Conservation (phyloP, 2,113 vertebrate genomes). For the Microtus ochrogaster region DNA sequence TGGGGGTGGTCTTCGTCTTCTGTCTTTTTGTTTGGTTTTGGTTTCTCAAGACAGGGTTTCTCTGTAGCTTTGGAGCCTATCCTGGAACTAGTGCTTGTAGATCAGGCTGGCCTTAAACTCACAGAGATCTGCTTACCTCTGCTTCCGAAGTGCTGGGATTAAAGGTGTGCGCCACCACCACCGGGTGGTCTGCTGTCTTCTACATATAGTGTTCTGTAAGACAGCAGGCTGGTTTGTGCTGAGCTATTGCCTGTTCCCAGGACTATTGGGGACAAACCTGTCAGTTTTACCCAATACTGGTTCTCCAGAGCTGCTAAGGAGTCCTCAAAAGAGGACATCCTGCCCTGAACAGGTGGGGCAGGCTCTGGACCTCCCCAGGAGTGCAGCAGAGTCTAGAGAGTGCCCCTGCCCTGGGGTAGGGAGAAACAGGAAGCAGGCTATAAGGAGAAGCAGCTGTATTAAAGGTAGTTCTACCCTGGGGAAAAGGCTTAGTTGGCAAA, state of each 20-base stretch:
- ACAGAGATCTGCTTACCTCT: no score
- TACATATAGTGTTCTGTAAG: no score
- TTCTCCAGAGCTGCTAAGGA: background rate
- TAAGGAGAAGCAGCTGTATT: background rate
- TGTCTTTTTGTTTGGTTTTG: background rate
- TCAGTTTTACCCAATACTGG: background rate
- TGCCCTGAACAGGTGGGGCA: background rate
- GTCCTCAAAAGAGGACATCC: background rate
- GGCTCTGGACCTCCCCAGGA: background rate
- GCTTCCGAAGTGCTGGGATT: no score
- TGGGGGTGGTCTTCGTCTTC: background rate
- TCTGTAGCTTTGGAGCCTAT: no score
- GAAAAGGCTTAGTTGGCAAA: background rate
- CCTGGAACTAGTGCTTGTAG: no score
- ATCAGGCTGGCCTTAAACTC: no score
- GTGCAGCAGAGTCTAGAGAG: accelerated
- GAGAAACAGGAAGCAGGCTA: background rate
- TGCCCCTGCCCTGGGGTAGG: background rate
- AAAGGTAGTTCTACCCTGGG: background rate
- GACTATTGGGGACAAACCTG: background rate
- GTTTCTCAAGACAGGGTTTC: no score
- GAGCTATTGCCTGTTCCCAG: background rate
- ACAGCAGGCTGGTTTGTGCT: background rate
- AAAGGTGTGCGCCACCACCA: no score
- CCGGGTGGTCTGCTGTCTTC: background rate